Conservation (phyloP, 2,113 vertebrate species). For the Myocastor coypus region DNA sequence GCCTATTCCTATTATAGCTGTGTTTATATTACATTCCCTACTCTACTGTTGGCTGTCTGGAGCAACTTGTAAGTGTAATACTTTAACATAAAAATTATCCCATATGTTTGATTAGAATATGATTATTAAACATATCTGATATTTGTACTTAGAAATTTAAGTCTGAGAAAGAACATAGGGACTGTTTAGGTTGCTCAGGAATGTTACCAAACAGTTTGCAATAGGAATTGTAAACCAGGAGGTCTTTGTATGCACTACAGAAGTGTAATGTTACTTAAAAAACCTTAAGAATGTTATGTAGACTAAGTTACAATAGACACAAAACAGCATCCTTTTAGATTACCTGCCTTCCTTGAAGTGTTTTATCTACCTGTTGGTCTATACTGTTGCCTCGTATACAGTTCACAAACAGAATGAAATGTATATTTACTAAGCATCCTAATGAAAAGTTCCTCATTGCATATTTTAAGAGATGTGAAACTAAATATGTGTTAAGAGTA, state of each 20-base stretch:
- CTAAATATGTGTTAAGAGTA: slow-evolving; percentile 27
- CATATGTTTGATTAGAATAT: slow-evolving; percentile 48
- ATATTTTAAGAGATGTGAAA: slow-evolving; percentile 8
- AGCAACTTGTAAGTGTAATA: slow-evolving; percentile 2
- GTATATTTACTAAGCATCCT: neutral
- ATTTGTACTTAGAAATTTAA: slow-evolving; percentile 50
- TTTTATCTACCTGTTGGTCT: neutral
- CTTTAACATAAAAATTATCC: slow-evolving; percentile 41
- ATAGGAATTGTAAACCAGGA: slow-evolving; percentile 17
- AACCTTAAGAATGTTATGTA: too few relatives aligned
- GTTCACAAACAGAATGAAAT: slow-evolving; percentile 13
- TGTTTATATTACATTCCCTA: slow-evolving; percentile 16
- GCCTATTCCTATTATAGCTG: neutral
- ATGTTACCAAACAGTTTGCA: slow-evolving; percentile 10
- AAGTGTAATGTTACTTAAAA: slow-evolving; percentile 38
- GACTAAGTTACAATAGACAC: slow-evolving; percentile 38
- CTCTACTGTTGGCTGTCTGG: neutral
- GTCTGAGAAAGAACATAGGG: slow-evolving; percentile 10
- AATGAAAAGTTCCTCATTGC: neutral
- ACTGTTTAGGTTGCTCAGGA: slow-evolving; percentile 38
- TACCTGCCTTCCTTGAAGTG: neutral
- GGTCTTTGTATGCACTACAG: neutral
- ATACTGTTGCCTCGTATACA: neutral
- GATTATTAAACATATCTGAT: neutral
- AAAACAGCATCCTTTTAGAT: slow-evolving; percentile 34